Percentiles rank a stretch among this genome's conserved stretches.
phyloP scores from a whole-genome alignment of 2,888 invertebrate genomes.

The Eupsilia transversa region DNA sequence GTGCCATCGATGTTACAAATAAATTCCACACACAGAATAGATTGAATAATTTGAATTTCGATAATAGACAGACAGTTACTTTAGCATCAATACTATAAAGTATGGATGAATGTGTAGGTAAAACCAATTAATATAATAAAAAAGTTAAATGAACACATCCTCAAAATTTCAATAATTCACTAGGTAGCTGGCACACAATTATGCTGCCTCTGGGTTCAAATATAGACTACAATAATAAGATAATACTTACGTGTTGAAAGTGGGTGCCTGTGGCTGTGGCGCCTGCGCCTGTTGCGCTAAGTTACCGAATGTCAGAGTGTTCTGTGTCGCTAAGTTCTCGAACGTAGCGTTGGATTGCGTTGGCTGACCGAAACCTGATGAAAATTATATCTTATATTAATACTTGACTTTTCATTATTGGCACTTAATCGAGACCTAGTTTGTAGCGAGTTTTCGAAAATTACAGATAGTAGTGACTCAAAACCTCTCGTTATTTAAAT shows the following conservation, averaged over 20 bases:
- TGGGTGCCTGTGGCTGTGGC: conserved; percentile 77
- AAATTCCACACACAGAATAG: not conserved
- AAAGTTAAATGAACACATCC: too few species aligned
- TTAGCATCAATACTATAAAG: too few species aligned
- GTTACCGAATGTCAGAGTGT: conserved; percentile 92
- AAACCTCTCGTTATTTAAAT: not conserved
- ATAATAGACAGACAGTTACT: too few species aligned
- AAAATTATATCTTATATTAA: conserved; percentile 3
- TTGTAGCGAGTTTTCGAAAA: not conserved
- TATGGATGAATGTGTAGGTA: too few species aligned
- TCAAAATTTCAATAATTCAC: too few species aligned
- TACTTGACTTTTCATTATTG: not conserved
- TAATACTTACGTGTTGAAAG: conserved; percentile 84
- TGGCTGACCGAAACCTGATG: conserved; percentile 84
- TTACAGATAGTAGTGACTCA: not conserved
- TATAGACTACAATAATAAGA: not conserved
- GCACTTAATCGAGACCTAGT: not conserved
- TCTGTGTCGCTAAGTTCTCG: conserved; percentile 92
- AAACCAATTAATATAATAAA: too few species aligned
- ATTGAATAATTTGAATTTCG: not conserved
- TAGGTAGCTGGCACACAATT: too few species aligned
- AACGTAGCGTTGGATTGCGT: conserved; percentile 91
- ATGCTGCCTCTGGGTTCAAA: not conserved
- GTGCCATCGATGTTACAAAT: not conserved
- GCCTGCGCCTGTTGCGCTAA: conserved; percentile 90